phyloP scores from a whole-genome alignment of 2,797 vertebrate genomes.

The Myiothlypis chrysogaster region DNA sequence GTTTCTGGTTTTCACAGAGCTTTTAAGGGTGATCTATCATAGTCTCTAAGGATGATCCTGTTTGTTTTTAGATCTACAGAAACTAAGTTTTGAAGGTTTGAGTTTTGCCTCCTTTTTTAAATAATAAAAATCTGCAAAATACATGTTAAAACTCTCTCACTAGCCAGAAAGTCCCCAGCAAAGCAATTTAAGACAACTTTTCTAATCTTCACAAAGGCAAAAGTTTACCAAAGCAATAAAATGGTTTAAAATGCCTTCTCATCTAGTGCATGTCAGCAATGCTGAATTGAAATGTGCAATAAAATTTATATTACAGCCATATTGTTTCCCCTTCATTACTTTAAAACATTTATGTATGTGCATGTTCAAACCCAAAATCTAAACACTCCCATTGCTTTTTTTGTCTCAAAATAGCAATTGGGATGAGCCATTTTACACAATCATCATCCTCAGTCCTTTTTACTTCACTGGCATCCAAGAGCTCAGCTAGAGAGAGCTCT shows the following conservation, averaged over 20 bases:
- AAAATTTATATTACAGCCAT: constrained; percentile 33
- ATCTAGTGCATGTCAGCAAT: neutral
- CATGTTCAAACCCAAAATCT: neutral
- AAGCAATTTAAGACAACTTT: neutral
- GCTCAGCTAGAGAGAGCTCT: neutral
- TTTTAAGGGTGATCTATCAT: accelerated
- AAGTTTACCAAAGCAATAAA: constrained; percentile 32
- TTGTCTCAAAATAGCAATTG: neutral
- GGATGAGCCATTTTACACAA: neutral
- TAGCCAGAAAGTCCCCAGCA: neutral
- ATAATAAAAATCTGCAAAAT: neutral
- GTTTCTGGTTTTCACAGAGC: neutral
- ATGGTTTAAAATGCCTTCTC: neutral
- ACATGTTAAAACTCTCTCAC: neutral
- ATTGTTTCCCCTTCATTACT: neutral
- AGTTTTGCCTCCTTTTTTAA: neutral
- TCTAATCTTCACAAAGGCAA: neutral
- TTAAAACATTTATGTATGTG: neutral
- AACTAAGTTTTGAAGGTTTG: neutral
- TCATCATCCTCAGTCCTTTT: neutral
- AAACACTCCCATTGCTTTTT: neutral
- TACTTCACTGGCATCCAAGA: neutral
- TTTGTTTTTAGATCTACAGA: neutral
- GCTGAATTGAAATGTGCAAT: constrained; percentile 5
- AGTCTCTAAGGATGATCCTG: neutral